Evolutionary conservation across 2,113 vertebrate species (phyloP).

Genomic region (Ochotona princeps): DNA sequence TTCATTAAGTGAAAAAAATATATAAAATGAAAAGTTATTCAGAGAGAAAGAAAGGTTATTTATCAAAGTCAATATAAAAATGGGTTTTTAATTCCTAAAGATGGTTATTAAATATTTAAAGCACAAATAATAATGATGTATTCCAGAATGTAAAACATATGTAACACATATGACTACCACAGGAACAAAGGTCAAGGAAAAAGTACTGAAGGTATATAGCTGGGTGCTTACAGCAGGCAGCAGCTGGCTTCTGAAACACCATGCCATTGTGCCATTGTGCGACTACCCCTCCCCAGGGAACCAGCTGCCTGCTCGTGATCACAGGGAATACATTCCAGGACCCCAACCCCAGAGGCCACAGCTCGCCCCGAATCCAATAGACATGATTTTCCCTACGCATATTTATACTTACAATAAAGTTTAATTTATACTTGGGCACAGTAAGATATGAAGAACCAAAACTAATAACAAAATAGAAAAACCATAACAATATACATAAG

Average conservation of each 20-base stretch:
- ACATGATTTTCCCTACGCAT: no score
- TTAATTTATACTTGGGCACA: no score
- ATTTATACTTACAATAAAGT: no score
- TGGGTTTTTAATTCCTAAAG: not conserved
- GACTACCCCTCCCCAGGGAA: not conserved
- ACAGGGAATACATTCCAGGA: no score
- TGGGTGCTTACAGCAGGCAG: not conserved
- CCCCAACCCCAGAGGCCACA: no score
- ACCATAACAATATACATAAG: no score
- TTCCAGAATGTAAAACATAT: not conserved
- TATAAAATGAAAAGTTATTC: not conserved
- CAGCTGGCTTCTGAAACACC: not conserved
- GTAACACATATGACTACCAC: not conserved
- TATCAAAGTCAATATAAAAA: not conserved
- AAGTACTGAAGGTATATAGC: not conserved
- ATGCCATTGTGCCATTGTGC: not conserved
- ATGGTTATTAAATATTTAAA: not conserved
- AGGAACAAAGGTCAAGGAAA: not conserved
- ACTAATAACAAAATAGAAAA: no score
- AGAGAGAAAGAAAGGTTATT: not conserved
- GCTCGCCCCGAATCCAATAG: no score
- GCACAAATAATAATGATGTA: not conserved
- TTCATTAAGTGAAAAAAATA: not conserved
- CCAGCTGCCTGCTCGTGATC: no score
- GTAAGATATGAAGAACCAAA: no score